A percentile compares a stretch with the other conserved stretches of the same genome.
phyloP scores from a whole-genome alignment of 2,797 vertebrate species.

The Melanotaenia parkinsoni region DNA sequence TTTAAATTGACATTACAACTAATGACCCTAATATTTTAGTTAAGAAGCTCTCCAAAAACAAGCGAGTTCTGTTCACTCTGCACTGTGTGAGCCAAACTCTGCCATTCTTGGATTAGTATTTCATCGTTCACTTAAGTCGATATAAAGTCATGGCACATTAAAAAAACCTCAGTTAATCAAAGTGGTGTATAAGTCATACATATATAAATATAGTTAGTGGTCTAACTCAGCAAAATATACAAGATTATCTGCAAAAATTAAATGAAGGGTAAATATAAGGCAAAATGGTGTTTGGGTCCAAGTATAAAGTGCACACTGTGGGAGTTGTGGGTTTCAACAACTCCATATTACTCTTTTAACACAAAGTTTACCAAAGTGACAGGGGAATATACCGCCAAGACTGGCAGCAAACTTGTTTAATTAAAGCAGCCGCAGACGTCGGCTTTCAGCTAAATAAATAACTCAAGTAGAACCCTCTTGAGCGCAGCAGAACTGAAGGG shows the following conservation, averaged over 20 bases:
- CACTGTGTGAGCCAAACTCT: too few relatives aligned
- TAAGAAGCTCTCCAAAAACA: too few relatives aligned
- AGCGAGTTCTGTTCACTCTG: too few relatives aligned
- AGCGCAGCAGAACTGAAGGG: neutral
- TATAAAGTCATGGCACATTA: too few relatives aligned
- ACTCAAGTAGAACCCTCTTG: neutral
- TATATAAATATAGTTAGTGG: too few relatives aligned
- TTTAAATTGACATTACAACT: too few relatives aligned
- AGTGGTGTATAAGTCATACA: too few relatives aligned
- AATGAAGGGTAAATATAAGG: neutral
- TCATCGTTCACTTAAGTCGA: too few relatives aligned
- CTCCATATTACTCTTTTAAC: neutral
- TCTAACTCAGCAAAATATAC: too few relatives aligned
- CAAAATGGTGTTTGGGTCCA: neutral
- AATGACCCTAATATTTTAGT: too few relatives aligned
- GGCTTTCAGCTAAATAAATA: conserved; percentile 4
- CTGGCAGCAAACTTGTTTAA: conserved; percentile 2
- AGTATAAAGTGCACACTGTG: neutral
- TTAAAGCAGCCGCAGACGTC: conserved; percentile 2
- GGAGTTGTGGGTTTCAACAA: neutral
- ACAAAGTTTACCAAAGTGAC: neutral
- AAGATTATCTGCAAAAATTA: neutral
- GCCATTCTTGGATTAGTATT: too few relatives aligned
- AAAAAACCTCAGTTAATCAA: too few relatives aligned
- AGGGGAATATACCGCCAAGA: neutral